phyloP scores from a whole-genome alignment of 1,140 invertebrate genomes.

The Drosophila pachea region DNA sequence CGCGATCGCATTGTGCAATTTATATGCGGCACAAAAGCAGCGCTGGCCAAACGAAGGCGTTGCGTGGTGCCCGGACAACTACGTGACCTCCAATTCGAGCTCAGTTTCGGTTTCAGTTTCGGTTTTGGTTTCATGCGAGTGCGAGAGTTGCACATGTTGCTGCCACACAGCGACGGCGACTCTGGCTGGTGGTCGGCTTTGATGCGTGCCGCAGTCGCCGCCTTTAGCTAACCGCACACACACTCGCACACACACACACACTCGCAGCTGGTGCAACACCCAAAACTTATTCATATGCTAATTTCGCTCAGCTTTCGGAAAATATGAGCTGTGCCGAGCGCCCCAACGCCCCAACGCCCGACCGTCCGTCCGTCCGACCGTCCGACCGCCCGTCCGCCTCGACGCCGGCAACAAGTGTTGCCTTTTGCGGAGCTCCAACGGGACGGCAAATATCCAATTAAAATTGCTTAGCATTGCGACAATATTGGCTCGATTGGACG shows the following conservation, averaged over 20 bases:
- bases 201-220: constrained; percentile 52
- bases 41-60: constrained; percentile 59
- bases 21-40: constrained; percentile 54
- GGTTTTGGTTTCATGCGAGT: constrained; percentile 25
- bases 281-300: constrained; percentile 72
- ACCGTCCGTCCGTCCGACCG: too few relatives aligned
- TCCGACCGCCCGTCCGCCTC: too few relatives aligned
- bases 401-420: too few relatives aligned
- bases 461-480: constrained; percentile 60
- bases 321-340: constrained; percentile 27
- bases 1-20: constrained; percentile 67
- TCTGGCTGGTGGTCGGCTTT: constrained; percentile 70
- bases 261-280: constrained; percentile 20
- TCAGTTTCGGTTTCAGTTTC: constrained; percentile 53
- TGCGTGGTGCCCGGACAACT: constrained; percentile 57
- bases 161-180: background rate
- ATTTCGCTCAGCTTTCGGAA: constrained; percentile 63
- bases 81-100: constrained; percentile 75
- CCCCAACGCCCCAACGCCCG: too few relatives aligned
- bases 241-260: constrained; percentile 26
- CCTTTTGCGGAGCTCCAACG: constrained; percentile 1
- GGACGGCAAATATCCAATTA: constrained; percentile 67
- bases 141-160: constrained; percentile 65
- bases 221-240: constrained; percentile 41
- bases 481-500: constrained; percentile 19